Evolutionary conservation across 1,140 invertebrate genomes (phyloP), one percentile per base, ranked within the genome.

Genomic region (Papilio polyxenes): DNA sequence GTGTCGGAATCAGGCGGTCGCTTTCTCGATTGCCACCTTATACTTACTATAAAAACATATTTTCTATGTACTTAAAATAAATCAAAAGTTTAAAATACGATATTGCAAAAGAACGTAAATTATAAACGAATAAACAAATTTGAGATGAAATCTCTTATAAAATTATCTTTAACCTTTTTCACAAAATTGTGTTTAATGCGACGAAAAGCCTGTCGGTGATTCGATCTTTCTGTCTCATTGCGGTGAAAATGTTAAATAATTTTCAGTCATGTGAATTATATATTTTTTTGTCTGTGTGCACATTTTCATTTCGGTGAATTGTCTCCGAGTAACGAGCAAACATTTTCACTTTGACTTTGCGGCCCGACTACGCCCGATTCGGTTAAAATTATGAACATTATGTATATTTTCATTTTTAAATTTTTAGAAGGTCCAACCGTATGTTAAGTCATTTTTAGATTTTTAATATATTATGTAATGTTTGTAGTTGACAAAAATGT

Each of bases 281-380:
- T 65, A 17, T 69, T 69, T 65, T 65, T 69, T 69, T 69, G 65
- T 69, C 65, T 69, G 65, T 69, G 37, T 69, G 65, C 23, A 69
- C 15, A 69, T 69, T 69, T 69, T 69, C 65, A 69, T 69, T 69
- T 69, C 65, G 31, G 23, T 69, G 31, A 69, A 69, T 69, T 69
- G 65, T 69, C 65, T 69, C 65, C 11, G 65, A 69, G 31, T 69
- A 69, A 69, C 65, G 65, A 69, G 65, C 65, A 69, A 69, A 69
- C 65, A 69, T 69, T 69, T 69, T 69, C 65, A 15, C 65, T 65
- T 72, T 31, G 65, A 72, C 31, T 72, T 72, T 72, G 9, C 23
- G 65, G 37, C 31, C n/a, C n/a, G 20, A 23, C 5, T 40, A 37
- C 31, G 65, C 65, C 37, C 23, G 31, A 72, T 72, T 72, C 11